A percentile compares a stretch with the other conserved stretches of the same genome.
phyloP scores from a whole-genome alignment of 2,113 vertebrate genomes.

The Romanogobio albipinnatus region DNA sequence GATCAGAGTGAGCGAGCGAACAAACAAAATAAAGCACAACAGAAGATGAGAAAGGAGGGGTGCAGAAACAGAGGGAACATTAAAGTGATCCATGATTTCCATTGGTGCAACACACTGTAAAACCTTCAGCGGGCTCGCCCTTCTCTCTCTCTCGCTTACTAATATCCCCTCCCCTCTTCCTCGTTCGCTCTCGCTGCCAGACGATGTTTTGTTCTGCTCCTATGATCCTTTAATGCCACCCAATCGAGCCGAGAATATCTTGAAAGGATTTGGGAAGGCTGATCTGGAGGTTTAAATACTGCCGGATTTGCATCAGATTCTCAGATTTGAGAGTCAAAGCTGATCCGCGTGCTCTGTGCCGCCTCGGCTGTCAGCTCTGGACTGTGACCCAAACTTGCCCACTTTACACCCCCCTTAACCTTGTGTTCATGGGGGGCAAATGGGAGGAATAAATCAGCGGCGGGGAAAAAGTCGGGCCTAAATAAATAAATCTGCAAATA shows the following conservation, averaged over 20 bases:
- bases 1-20: not conserved
- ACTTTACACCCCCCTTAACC: constrained; percentile 10
- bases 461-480: not conserved
- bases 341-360: constrained; percentile 65
- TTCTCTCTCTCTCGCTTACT: constrained; percentile 21
- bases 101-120: constrained; percentile 52
- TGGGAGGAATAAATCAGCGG: not conserved
- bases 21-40: constrained; percentile 8
- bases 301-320: constrained; percentile 80
- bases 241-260: constrained; percentile 80
- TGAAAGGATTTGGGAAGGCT: constrained; percentile 80
- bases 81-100: constrained; percentile 43
- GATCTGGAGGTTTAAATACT: constrained; percentile 80
- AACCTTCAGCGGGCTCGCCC: constrained; percentile 58
- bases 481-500: constrained; percentile 24
- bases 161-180: constrained; percentile 38
- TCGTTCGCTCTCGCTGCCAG: constrained; percentile 59
- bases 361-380: constrained; percentile 50
- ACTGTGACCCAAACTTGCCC: constrained; percentile 27
- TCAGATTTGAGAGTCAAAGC: constrained; percentile 70
- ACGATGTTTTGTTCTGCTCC: constrained; percentile 74
- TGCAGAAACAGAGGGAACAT: constrained; percentile 38
- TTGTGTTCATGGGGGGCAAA: not conserved
- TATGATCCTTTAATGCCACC: constrained; percentile 79
- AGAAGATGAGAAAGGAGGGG: constrained; percentile 14